Base-by-base conservation (phyloP, 2,113 vertebrate genomes). In the Xiphophorus maculatus region DNA sequence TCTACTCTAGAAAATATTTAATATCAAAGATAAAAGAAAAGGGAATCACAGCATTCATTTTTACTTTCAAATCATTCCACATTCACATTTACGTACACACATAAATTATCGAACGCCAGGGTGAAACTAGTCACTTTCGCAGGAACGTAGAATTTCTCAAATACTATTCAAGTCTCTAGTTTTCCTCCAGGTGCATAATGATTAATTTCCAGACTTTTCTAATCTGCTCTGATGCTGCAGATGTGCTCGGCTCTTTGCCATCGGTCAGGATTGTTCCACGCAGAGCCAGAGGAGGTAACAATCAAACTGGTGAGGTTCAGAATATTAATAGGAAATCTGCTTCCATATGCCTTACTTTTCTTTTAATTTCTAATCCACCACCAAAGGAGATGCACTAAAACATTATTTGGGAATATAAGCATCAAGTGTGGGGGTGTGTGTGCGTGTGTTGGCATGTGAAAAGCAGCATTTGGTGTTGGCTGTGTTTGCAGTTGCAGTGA, bases 311-410 rank as follows among this genome's bases (percentile, higher is more conserved):
- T n/a, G 32, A 51, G n/a, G 67, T 70, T 54, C n/a, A 12, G 54
- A 77, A 89, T 82, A 71, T 9, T 80, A 82, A 90, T 79, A 84
- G 76, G 69, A 48, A 72, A 76, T 83, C 82, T 81, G 66, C 42
- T 27, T 58, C 22, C 44, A 40, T 60, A 42, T 29, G 42, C n/a
- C 30, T 32, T 63, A 17, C n/a, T 66, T 44, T 29, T 73, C 22
- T 8, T 63, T 64, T 64, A 40, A n/a, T 73, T 35, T 48, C 33
- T 60, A 73, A 66, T 66, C 51, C 44, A 66, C 35, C 25, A n/a
- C 7, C 81, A 60, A 67, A 69, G 67, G 40, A 71, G 62, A 79
- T 69, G 14, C 33, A 65, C 60, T 60, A 5, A 58, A 35, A 54
- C 58, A 35, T 37, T n/a, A 27, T 33, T 35, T 11, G 28, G 12